Base-by-base conservation (phyloP, 2,797 vertebrate species). In the Prunella strophiata region DNA sequence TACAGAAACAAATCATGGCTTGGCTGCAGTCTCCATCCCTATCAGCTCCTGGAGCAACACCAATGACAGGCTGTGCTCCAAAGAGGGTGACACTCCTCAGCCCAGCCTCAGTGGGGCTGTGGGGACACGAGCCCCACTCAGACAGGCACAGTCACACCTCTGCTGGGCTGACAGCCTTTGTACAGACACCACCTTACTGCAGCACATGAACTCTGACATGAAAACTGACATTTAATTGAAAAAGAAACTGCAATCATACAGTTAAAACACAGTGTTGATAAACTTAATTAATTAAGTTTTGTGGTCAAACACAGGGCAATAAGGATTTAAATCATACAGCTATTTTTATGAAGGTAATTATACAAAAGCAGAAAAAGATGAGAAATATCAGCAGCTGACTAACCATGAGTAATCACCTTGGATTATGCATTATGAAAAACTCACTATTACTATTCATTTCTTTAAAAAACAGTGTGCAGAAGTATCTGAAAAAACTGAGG, bases 391-490 rank as follows among this genome's bases (percentile, higher is more conserved):
- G 66, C 5, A 3, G 61, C 71, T 96, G 87, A 94, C 85, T 91
- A 94, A 89, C 42, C 43, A 61, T 89, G 78, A 95, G 85, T 79
- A 94, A 92, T 76, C 71, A 76, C 36, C 47, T 54, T 68, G 40
- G 62, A 91, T 92, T 91, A 78, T 62, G 34, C 84, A 74, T n/a
- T 71, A 89, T 66, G 66, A 78, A 78, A 86, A 92, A 19, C 54
- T 86, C 73, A 54, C 16, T 72, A 74, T 65, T 78, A 57, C 78
- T 81, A 57, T 63, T 88, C 2, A 68, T 58, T 81, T 89, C 74
- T 75, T 84, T 43, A 6, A 65, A 68, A 76, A 80, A 61, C 43
- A 72, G 20, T 1, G 7, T 54, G 36, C 79, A 75, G 45, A 88
- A 74, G 18, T 23, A 18, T 25, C 57, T 50, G 51, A n/a, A 36